These are phyloP conservation scores for Alsophila aescularia DNA, from an alignment of 2,888 invertebrate genomes.

Conservation along the genomic window DNA sequence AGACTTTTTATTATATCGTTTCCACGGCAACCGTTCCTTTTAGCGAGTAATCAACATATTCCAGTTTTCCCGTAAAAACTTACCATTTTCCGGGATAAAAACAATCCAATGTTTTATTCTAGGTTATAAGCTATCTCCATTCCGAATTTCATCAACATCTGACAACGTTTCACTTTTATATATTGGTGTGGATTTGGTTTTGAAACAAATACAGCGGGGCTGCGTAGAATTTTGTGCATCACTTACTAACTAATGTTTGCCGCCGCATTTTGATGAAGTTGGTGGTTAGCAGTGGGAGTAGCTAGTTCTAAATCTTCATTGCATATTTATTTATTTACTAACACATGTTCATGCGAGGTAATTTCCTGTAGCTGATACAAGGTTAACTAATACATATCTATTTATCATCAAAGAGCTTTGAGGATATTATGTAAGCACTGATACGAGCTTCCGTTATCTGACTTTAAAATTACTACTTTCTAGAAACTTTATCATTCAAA, in stretches of 20 bases:
- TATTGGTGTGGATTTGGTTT: too few species aligned
- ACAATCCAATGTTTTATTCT: too few species aligned
- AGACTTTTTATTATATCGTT: too few species aligned
- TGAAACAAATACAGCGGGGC: conserved; percentile 15
- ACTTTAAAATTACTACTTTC: not conserved
- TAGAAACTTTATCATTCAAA: not conserved
- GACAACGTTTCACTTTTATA: too few species aligned
- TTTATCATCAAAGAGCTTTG: conserved; percentile 4
- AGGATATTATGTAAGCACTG: not conserved
- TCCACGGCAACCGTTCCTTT: too few species aligned
- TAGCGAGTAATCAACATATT: too few species aligned
- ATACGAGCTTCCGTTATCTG: not conserved
- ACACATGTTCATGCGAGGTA: conserved; percentile 7
- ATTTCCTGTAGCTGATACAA: conserved; percentile 15
- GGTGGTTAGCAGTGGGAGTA: not conserved
- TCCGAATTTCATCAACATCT: too few species aligned
- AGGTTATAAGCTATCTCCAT: too few species aligned
- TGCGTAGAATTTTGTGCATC: conserved; percentile 24
- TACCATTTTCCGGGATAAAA: too few species aligned
- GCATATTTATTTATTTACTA: not conserved
- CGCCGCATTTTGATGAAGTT: not conserved
- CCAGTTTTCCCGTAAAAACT: too few species aligned
- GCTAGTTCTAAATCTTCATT: not conserved
- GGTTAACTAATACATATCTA: not conserved
- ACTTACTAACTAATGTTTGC: conserved; percentile 17